Base-by-base conservation (phyloP, 2,797 vertebrate species). In the Ataeniobius toweri region DNA sequence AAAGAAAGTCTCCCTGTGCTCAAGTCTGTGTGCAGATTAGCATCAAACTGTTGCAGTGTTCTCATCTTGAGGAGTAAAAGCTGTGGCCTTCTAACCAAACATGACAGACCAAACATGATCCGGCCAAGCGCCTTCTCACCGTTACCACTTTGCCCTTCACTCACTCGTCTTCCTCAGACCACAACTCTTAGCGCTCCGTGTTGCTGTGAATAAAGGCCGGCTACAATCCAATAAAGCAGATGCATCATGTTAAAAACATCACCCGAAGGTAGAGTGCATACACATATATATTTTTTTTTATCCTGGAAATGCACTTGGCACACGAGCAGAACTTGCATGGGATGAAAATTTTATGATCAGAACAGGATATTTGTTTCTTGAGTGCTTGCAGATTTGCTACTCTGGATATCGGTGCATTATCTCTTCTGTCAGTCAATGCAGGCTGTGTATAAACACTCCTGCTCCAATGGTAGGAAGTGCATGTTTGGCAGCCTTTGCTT, bases 331-430 rank as follows among this genome's bases (percentile, higher is more conserved):
- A 79, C 86, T 85, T 75, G 71, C 69, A 74, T 3, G 8, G 82
- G 84, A 93, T 94, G 84, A 92, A 94, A 87, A 56, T 93, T 84
- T 89, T 75, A 92, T 93, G 89, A 92, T 71, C 82, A 86, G 89
- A 92, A 85, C 82, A 88, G 84, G 86, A 90, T 89, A 87, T 92
- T 90, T 91, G 87, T 88, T 91, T 79, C 78, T 81, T 91, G 87
- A 93, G 89, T 92, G 91, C 88, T 86, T 68, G 70, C 76, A 79
- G 58, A 88, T 55, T 82, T 61, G 48, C 44, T 71, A 46, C 79
- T 79, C 75, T 81, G 80, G 76, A 79, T 75, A 28, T 73, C 48
- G 26, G 80, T 86, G 80, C 89, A 90, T 94, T 92, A 90, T 83
- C 86, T 78, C 59, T 14, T 16, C 24, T 26, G 41, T 18, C 67